Evolutionary conservation across 2,888 invertebrate genomes (phyloP).

Genomic region (Vanessa cardui): DNA sequence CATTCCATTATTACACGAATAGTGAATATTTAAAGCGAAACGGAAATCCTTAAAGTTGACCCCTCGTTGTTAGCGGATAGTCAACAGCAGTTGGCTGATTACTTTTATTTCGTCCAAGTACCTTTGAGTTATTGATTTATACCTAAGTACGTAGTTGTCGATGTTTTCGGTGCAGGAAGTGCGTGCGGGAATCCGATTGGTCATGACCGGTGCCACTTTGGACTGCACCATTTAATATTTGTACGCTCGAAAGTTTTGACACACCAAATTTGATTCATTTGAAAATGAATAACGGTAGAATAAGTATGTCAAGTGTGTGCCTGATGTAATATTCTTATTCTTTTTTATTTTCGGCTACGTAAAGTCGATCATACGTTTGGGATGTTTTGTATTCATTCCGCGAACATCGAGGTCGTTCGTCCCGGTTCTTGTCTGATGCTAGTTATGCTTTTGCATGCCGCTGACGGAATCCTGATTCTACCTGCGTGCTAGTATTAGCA

Average conservation of each 20-base stretch:
- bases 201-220: slow-evolving; percentile 34
- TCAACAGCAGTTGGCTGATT: slow-evolving; percentile 51
- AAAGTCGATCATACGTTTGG: slow-evolving; percentile 50
- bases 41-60: slow-evolving; percentile 60
- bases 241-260: slow-evolving; percentile 31
- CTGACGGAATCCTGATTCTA: slow-evolving; percentile 62
- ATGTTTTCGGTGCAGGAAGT: slow-evolving; percentile 69
- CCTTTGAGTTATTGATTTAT: slow-evolving; percentile 9
- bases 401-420: slow-evolving; percentile 77
- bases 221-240: slow-evolving; percentile 25
- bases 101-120: slow-evolving; percentile 18
- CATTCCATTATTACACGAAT: slow-evolving; percentile 41
- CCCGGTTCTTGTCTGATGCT: slow-evolving; percentile 73
- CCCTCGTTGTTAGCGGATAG: slow-evolving; percentile 66
- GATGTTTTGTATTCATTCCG: slow-evolving; percentile 72
- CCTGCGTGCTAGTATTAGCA: slow-evolving; percentile 70
- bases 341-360: slow-evolving; percentile 44
- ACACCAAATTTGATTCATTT: slow-evolving; percentile 27
- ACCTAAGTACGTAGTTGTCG: slow-evolving; percentile 40
- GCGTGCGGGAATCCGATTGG: slow-evolving; percentile 73
- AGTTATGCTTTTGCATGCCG: slow-evolving; percentile 68
- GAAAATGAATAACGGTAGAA: slow-evolving; percentile 18
- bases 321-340: background rate
- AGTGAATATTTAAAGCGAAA: slow-evolving; percentile 43
- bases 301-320: background rate